Evolutionary conservation across 1,140 invertebrate species (phyloP).

Genomic region (Drosophila parvula): DNA sequence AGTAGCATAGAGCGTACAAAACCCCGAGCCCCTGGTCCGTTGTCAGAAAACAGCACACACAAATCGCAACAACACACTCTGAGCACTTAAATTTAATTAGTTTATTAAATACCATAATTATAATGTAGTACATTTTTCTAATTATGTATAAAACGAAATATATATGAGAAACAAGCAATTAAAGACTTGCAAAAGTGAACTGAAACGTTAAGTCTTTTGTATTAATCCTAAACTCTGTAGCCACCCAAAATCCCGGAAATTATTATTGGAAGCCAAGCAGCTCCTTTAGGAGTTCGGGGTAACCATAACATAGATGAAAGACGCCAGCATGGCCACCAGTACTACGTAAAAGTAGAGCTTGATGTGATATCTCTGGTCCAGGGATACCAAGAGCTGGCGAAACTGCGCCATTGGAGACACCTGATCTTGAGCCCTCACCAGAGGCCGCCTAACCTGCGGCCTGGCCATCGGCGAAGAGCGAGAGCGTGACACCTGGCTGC

Average conservation of each 20-base stretch:
- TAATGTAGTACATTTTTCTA: conserved; percentile 82
- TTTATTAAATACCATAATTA: conserved; percentile 78
- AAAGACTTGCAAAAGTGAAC: conserved; percentile 34
- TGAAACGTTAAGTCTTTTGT: conserved; percentile 8
- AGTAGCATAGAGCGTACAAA: conserved; percentile 65
- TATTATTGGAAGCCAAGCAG: not conserved
- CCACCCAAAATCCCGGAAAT: not conserved
- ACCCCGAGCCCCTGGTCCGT: conserved; percentile 31
- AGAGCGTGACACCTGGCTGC: conserved; percentile 32
- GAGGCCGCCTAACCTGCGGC: conserved; percentile 24
- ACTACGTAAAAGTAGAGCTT: conserved; percentile 61
- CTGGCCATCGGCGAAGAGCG: conserved; percentile 40
- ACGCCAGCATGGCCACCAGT: conserved; percentile 45
- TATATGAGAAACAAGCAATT: conserved; percentile 42
- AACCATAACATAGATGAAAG: conserved; percentile 65
- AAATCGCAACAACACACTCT: conserved; percentile 58
- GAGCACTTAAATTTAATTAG: conserved; percentile 76
- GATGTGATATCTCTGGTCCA: conserved; percentile 68
- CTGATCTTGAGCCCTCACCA: not conserved
- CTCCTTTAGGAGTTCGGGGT: conserved; percentile 31
- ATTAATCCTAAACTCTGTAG: not conserved
- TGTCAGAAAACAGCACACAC: conserved; percentile 57
- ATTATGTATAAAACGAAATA: conserved; percentile 66
- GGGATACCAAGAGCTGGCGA: conserved; percentile 25
- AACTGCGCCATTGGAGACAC: conserved; percentile 46